phyloP scores from a whole-genome alignment of 2,113 vertebrate genomes.

The Periophthalmodon schlosseri region DNA sequence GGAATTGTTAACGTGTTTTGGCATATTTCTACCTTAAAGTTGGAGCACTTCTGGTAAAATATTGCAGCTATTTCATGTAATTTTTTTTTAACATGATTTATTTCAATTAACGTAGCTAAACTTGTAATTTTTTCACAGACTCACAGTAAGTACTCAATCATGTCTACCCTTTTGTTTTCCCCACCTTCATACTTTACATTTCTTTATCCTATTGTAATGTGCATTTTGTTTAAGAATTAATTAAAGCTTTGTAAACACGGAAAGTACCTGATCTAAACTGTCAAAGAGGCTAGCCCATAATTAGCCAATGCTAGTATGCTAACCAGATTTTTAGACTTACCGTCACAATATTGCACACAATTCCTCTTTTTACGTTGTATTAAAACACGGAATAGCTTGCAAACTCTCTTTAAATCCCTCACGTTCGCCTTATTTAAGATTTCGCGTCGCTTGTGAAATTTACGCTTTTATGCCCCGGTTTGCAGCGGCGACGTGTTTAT shows the following conservation, averaged over 20 bases:
- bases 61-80: too few relatives aligned
- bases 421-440: slow-evolving; percentile 50
- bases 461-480: slow-evolving; percentile 31
- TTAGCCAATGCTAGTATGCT: slow-evolving; percentile 45
- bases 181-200: neutral
- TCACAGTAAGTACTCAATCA: neutral
- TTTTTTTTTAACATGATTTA: too few relatives aligned
- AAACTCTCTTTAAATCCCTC: neutral
- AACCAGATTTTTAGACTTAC: slow-evolving; percentile 49
- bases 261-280: neutral
- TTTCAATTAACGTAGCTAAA: neutral
- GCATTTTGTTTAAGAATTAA: neutral
- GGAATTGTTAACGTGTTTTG: neutral
- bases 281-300: slow-evolving; percentile 19
- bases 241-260: neutral
- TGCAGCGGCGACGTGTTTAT: slow-evolving; percentile 79
- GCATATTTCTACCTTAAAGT: neutral
- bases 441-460: neutral
- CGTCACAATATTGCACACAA: slow-evolving; percentile 34
- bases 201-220: neutral
- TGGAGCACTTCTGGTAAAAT: too few relatives aligned
- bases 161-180: too few relatives aligned
- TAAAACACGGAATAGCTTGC: slow-evolving; percentile 9
- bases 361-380: slow-evolving; percentile 6
- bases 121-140: neutral